Evolutionary conservation across 1,140 invertebrate species (phyloP), one percentile per base, ranked within the genome.

Genomic region (Trichonephila clavata): DNA sequence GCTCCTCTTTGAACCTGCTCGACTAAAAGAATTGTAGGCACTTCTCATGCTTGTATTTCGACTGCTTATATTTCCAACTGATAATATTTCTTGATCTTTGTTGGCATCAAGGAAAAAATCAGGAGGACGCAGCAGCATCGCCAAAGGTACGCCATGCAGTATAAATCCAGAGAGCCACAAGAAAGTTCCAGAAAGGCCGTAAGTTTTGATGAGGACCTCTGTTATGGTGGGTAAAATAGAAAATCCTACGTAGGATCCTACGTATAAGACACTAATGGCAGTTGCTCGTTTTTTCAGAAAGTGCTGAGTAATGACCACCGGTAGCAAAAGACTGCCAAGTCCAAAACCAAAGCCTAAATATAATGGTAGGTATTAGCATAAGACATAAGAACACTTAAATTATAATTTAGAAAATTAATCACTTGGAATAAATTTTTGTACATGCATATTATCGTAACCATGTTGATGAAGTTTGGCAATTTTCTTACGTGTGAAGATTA

Each of bases 101-200:
- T 20, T 5, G 3, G 7, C 6, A 18, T 84, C 21, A 27, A 5
- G 5, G 7, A n/a, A 59, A 13, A n/a, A 59, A 13, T 84, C 57
- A 59, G 83, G 83, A 59, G n/a, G 13, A 57, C 32, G 43, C 3
- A 94, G 39, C 0, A 98, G 96, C 50, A 97, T 97, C 0, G 97
- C 97, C 18, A 97, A 97, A 2, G 98, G 97, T 96, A 98, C 97
- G 1, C 98, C 97, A 95, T 98, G 98, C 20, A 99, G 95, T 84
- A 97, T 97, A 4, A 98, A 96, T 32, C 97, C 98, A 7, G 98
- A 98, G 96, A 98, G 97, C 5, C 98, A 95, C 0, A 98, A 95
- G 14, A 98, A 94, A 14, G 95, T 94, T 8, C 95, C 95, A 10
- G 94, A 80, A 8, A 95, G 65, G 32, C 94, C 93, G 81, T 95